These are phyloP conservation scores for Decapterus maruadsi DNA, from an alignment of 2,797 vertebrate species.

Conservation along the genomic window DNA sequence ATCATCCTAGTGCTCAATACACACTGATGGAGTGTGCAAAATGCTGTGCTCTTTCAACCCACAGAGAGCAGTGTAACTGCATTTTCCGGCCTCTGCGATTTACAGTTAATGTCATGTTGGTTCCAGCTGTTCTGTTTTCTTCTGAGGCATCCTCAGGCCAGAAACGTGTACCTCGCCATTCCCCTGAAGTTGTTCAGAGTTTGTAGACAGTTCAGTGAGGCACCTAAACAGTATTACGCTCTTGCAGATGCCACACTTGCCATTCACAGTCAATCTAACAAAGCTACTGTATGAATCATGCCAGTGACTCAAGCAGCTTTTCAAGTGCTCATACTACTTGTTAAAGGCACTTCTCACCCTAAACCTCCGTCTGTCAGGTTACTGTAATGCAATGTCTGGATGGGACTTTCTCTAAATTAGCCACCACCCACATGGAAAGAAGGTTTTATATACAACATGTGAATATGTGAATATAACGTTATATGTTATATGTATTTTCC, in stretches of 20 bases:
- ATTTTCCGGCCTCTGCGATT: slow-evolving; percentile 53
- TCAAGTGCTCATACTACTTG: slow-evolving; percentile 16
- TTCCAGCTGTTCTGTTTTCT: slow-evolving; percentile 14
- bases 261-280: slow-evolving; percentile 37
- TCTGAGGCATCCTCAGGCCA: slow-evolving; percentile 27
- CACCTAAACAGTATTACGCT: slow-evolving; percentile 25
- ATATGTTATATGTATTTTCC: no score
- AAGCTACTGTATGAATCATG: slow-evolving; percentile 51
- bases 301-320: slow-evolving; percentile 25
- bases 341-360: slow-evolving; percentile 15
- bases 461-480: no score
- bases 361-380: slow-evolving; percentile 21
- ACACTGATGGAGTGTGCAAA: slow-evolving; percentile 50
- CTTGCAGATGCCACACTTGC: neutral
- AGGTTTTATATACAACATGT: no score
- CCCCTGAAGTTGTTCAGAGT: slow-evolving; percentile 29
- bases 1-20: slow-evolving; percentile 31
- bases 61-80: slow-evolving; percentile 56
- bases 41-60: slow-evolving; percentile 56
- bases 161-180: slow-evolving; percentile 31
- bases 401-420: no score
- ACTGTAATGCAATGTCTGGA: neutral
- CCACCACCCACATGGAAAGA: no score
- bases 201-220: slow-evolving; percentile 27
- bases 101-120: slow-evolving; percentile 59